Evolutionary conservation across 2,888 invertebrate genomes (phyloP).

Genomic region (Orchestes rusci): DNA sequence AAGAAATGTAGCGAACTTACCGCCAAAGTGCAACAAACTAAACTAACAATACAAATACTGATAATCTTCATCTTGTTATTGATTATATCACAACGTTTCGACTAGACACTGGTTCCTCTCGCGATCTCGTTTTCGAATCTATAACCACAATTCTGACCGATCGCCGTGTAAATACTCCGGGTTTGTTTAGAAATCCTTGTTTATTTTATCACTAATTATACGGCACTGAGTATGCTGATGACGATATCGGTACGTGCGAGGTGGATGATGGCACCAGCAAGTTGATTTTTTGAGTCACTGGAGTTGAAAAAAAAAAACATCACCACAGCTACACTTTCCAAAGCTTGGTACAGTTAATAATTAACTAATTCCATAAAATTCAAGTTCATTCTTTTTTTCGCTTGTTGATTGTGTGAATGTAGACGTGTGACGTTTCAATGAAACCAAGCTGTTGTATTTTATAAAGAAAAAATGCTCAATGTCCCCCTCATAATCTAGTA

Average conservation of each 20-base stretch:
- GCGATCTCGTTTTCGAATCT: not conserved
- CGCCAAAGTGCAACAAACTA: slow-evolving; percentile 15
- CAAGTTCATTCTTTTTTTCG: too few species aligned
- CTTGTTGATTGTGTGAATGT: too few species aligned
- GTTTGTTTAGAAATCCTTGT: slow-evolving; percentile 18
- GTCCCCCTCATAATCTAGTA: too few species aligned
- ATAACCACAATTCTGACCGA: not conserved
- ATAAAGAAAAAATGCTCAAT: too few species aligned
- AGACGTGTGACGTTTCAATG: too few species aligned
- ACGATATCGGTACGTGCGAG: slow-evolving; percentile 9
- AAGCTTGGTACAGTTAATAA: too few species aligned
- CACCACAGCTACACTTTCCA: too few species aligned
- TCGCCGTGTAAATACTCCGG: slow-evolving; percentile 17
- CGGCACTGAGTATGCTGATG: slow-evolving; percentile 8
- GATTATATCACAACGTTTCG: slow-evolving; percentile 3
- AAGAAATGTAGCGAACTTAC: too few species aligned
- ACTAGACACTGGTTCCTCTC: not conserved
- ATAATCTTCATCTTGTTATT: slow-evolving; percentile 13
- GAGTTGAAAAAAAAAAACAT: too few species aligned
- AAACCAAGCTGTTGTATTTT: too few species aligned
- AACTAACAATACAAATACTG: slow-evolving; percentile 17
- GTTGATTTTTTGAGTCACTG: too few species aligned
- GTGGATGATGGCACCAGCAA: not conserved
- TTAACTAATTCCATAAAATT: too few species aligned
- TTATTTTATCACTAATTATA: slow-evolving; percentile 20